These are phyloP conservation scores for Cryptoprocta ferox DNA, from an alignment of 2,797 vertebrate genomes.

Conservation along the genomic window DNA sequence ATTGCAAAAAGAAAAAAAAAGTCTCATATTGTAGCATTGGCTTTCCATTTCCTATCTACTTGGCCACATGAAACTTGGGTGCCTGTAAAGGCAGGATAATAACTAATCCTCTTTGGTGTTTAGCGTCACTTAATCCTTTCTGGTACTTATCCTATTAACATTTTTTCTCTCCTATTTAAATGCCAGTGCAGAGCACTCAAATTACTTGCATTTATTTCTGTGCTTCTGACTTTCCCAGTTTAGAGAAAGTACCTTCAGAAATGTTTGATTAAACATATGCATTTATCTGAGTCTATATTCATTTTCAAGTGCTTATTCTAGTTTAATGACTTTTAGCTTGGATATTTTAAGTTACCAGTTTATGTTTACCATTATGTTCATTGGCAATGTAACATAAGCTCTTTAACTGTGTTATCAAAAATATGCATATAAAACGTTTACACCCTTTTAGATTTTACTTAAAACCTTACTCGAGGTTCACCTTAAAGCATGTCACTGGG, in stretches of 20 bases:
- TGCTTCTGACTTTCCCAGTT: slow-evolving; percentile 57
- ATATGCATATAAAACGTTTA: neutral
- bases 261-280: slow-evolving; percentile 59
- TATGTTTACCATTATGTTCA: slow-evolving; percentile 61
- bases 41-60: slow-evolving; percentile 66
- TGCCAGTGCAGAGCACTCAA: slow-evolving; percentile 67
- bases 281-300: slow-evolving; percentile 60
- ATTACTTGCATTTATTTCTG: slow-evolving; percentile 73
- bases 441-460: slow-evolving; percentile 5
- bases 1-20: neutral
- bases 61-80: slow-evolving; percentile 68
- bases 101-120: slow-evolving; percentile 80
- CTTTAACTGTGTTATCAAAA: neutral
- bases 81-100: slow-evolving; percentile 79
- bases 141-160: slow-evolving; percentile 79
- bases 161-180: slow-evolving; percentile 80
- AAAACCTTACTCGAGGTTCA: neutral
- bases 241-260: slow-evolving; percentile 51
- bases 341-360: slow-evolving; percentile 68
- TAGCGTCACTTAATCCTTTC: slow-evolving; percentile 79
- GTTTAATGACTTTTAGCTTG: slow-evolving; percentile 59
- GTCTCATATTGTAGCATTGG: slow-evolving; percentile 40
- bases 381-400: slow-evolving; percentile 23
- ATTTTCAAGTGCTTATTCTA: slow-evolving; percentile 60
- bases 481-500: neutral